Base-by-base conservation (phyloP, 2,113 vertebrate species). In the Zeus faber region DNA sequence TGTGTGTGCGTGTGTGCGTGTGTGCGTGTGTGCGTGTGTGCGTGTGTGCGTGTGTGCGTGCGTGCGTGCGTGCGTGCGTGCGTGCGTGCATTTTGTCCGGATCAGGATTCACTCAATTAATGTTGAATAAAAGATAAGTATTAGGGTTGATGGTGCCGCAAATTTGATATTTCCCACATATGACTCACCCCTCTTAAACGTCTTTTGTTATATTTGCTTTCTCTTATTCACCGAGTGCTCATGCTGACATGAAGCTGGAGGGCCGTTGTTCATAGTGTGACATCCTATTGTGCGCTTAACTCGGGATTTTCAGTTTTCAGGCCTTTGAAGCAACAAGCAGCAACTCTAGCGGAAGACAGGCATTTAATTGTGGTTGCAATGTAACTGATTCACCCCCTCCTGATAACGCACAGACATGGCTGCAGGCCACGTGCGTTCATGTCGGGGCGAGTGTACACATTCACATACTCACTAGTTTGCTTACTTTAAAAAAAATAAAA, bases 361-460 rank as follows among this genome's bases (percentile, higher is more conserved):
- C 25, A 3, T 64, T 51, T 40, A 27, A 13, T 49, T 53, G 54
- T 25, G 20, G 49, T 52, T 45, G 27, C 25, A 45, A 54, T 46
- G 14, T 17, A 14, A 17, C 40, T 29, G 24, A 61, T 54, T 58
- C 9, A 56, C 16, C 39, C n/a, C 10, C 31, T 27, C 14, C 24
- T n/a, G n/a, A n/a, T n/a, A 35, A 20, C n/a, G n/a, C n/a, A n/a
- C n/a, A n/a, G n/a, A n/a, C 22, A 8, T 11, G 8, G 10, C 54
- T 51, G 16, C 35, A 46, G 24, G 48, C 35, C 17, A 24, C 29
- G 40, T 22, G 45, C 2, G 41, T 39, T 3, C 44, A 37, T 25
- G 20, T 48, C 20, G 21, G 23, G 9, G 5, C 18, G 9, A 11
- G 35, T 43, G 37, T 11, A 20, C 10, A 11, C 21, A 20, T 49